These are phyloP conservation scores for Macrostomum cliftonense DNA, from an alignment of 2,888 invertebrate genomes.

Conservation along the genomic window DNA sequence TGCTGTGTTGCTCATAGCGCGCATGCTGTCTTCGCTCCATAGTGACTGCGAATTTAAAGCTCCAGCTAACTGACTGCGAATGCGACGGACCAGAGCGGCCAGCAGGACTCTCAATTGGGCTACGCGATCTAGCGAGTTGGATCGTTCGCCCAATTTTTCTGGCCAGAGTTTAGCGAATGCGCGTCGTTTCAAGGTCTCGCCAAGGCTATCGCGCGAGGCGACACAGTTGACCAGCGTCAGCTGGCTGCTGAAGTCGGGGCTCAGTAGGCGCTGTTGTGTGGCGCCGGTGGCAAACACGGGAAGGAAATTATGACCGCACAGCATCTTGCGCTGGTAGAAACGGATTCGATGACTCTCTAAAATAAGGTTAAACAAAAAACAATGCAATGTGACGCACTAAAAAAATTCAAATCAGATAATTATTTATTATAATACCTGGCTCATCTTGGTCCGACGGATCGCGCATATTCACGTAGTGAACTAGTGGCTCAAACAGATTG, in stretches of 20 bases:
- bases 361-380: too few species aligned
- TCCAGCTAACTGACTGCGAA: conserved; percentile 1
- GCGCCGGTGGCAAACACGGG: conserved; percentile 23
- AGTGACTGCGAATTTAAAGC: background rate
- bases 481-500: conserved; percentile 26
- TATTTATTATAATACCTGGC: conserved; percentile 19
- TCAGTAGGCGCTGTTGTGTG: conserved; percentile 14
- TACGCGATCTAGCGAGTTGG: conserved; percentile 18
- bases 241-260: conserved; percentile 25
- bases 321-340: conserved; percentile 28
- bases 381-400: background rate
- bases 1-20: background rate
- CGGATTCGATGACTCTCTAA: conserved; percentile 30
- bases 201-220: conserved; percentile 26
- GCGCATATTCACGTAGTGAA: conserved; percentile 27
- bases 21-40: conserved; percentile 5
- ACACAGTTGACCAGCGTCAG: conserved; percentile 30
- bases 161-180: conserved; percentile 28
- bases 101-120: background rate
- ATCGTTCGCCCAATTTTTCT: conserved; percentile 19
- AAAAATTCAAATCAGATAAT: background rate
- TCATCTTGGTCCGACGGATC: conserved; percentile 18
- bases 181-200: conserved; percentile 26
- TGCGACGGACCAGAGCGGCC: background rate
- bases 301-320: conserved; percentile 29